Evolutionary conservation across 2,888 invertebrate genomes (phyloP).

Genomic region (Ditylenchus weischeri): DNA sequence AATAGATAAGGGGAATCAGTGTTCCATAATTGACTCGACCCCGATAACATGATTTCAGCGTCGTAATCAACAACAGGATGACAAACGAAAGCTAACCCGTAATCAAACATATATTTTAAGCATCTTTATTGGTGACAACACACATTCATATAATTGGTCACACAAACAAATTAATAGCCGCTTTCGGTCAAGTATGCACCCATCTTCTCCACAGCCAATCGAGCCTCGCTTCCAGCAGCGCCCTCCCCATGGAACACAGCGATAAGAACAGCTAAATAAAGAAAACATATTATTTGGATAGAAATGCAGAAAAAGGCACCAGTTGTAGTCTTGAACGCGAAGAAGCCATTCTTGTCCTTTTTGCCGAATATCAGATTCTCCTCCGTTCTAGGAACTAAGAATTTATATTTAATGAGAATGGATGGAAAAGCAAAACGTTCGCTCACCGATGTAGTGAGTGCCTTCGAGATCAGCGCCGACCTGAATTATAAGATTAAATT

Average conservation of each 20-base stretch:
- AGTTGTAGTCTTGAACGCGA: slow-evolving; percentile 53
- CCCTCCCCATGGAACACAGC: slow-evolving; percentile 57
- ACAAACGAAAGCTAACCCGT: no score
- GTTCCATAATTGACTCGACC: no score
- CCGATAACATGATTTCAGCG: no score
- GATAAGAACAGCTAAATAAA: slow-evolving; percentile 47
- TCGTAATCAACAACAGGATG: no score
- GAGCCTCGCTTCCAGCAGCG: slow-evolving; percentile 44
- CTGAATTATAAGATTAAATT: no score
- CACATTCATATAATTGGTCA: no score
- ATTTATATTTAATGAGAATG: no score
- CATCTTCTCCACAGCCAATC: slow-evolving; percentile 53
- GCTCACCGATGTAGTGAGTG: slow-evolving; percentile 51
- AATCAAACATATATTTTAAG: no score
- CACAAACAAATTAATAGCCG: not conserved
- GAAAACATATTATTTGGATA: no score
- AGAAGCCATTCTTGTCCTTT: slow-evolving; percentile 56
- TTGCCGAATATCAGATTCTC: slow-evolving; percentile 58
- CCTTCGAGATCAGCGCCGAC: slow-evolving; percentile 51
- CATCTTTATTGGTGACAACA: no score
- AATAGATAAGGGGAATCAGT: no score
- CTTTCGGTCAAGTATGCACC: slow-evolving; percentile 16
- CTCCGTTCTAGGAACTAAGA: slow-evolving; percentile 53
- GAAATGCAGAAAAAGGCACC: slow-evolving; percentile 29
- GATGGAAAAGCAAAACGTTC: no score